These are phyloP conservation scores for Mechanitis mazaeus DNA, from an alignment of 2,888 invertebrate species.

Conservation along the genomic window DNA sequence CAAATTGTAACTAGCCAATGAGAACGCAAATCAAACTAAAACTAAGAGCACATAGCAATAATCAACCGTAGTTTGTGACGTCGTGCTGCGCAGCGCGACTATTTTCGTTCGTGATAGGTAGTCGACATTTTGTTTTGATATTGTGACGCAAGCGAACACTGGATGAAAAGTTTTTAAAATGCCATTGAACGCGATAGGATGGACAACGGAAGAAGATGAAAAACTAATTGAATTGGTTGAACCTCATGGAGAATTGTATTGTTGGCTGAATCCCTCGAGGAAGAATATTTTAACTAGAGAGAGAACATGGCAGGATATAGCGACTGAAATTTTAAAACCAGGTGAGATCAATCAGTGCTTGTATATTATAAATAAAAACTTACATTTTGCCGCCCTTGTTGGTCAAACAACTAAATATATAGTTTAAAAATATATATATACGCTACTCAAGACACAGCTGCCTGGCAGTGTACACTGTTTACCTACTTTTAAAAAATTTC, in stretches of 20 bases:
- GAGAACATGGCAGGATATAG: conserved; percentile 65
- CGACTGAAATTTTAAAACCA: conserved; percentile 57
- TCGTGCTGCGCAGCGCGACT: conserved; percentile 64
- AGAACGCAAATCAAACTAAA: conserved; percentile 26
- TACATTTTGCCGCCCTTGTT: neutral
- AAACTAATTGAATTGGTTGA: conserved; percentile 59
- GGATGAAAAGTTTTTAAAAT: conserved; percentile 43
- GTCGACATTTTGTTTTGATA: conserved; percentile 66
- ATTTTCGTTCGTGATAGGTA: conserved; percentile 67
- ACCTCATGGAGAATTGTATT: conserved; percentile 61
- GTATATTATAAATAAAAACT: conserved; percentile 6
- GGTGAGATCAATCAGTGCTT: conserved; percentile 40
- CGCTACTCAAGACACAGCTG: neutral
- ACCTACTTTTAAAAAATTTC: too few species aligned
- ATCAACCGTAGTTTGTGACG: conserved; percentile 48
- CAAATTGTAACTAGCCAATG: conserved; percentile 43
- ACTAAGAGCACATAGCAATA: conserved; percentile 25
- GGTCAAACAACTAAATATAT: too few species aligned
- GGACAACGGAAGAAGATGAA: conserved; percentile 63
- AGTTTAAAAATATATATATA: too few species aligned
- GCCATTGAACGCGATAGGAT: conserved; percentile 65
- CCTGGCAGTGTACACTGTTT: too few species aligned
- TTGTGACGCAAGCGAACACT: conserved; percentile 41
- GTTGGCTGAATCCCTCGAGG: conserved; percentile 57
- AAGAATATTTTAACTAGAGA: conserved; percentile 64